Conservation (phyloP, 1,140 invertebrate species). For the Cotesia typhae region DNA sequence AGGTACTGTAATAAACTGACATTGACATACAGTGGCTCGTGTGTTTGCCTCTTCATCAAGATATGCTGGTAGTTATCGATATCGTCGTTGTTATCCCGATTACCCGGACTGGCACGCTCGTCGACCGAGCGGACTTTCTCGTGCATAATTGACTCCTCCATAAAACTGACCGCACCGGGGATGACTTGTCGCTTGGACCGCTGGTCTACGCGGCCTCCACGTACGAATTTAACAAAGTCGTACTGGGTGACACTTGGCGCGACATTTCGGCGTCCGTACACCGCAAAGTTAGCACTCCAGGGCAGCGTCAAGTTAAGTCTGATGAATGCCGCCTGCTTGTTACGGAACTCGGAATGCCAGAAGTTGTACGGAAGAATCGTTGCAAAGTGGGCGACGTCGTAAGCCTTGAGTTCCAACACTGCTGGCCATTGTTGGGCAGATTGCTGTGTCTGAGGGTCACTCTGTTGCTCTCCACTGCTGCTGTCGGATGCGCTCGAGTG, state of each 20-base stretch:
- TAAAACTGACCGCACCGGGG: conserved; percentile 59
- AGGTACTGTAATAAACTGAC: conserved; percentile 87
- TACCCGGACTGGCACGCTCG: conserved; percentile 34
- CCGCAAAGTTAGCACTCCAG: conserved; percentile 90
- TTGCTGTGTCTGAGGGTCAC: conserved; percentile 70
- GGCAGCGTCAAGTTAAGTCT: conserved; percentile 90
- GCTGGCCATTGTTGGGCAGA: conserved; percentile 81
- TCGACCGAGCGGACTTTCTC: not conserved
- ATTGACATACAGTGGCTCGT: conserved; percentile 79
- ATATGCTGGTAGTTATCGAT: conserved; percentile 54
- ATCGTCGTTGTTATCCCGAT: conserved; percentile 39
- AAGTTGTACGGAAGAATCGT: conserved; percentile 88
- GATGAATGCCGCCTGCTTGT: conserved; percentile 87
- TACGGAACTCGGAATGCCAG: conserved; percentile 90
- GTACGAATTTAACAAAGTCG: conserved; percentile 92
- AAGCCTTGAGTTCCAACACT: conserved; percentile 80
- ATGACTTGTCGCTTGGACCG: conserved; percentile 68
- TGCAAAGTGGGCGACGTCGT: conserved; percentile 81
- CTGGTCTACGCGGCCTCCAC: conserved; percentile 81
- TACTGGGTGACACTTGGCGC: conserved; percentile 94
- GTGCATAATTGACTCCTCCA: conserved; percentile 58
- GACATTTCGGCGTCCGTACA: conserved; percentile 90
- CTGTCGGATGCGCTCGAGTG: conserved; percentile 68
- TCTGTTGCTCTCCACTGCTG: conserved; percentile 63
- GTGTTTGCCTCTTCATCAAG: conserved; percentile 64